A percentile compares a stretch with the other conserved stretches of the same genome.
These are phyloP conservation scores for Octodonta nipae DNA, from an alignment of 2,888 invertebrate species.

Conservation along the genomic window DNA sequence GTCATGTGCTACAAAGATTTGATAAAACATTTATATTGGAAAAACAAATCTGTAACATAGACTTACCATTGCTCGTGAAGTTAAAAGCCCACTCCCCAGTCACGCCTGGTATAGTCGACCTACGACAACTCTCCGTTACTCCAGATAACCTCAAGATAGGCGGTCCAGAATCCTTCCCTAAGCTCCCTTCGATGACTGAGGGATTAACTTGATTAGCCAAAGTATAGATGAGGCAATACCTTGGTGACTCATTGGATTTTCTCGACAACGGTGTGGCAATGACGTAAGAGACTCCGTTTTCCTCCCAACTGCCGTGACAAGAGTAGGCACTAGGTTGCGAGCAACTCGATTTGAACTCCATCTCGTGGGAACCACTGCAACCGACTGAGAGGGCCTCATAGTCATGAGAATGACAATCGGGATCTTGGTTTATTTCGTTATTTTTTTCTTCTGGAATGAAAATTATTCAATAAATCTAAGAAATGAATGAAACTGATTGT, in stretches of 20 bases:
- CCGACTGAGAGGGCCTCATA: slow-evolving; percentile 47
- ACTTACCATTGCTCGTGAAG: slow-evolving; percentile 52
- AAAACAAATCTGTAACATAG: no score
- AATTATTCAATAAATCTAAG: slow-evolving; percentile 4
- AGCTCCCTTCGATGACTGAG: slow-evolving; percentile 20
- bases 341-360: slow-evolving; percentile 49
- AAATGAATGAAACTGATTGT: slow-evolving; percentile 2
- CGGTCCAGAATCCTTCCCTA: slow-evolving; percentile 23
- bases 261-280: slow-evolving; percentile 49
- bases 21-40: no score
- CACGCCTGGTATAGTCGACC: slow-evolving; percentile 40
- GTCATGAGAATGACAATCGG: slow-evolving; percentile 40
- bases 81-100: slow-evolving; percentile 50
- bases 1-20: no score
- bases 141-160: slow-evolving; percentile 38
- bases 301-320: slow-evolving; percentile 62
- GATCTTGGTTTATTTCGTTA: slow-evolving; percentile 14
- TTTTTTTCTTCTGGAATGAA: slow-evolving; percentile 18
- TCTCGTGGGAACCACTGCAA: slow-evolving; percentile 44
- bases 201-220: slow-evolving; percentile 24
- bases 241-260: slow-evolving; percentile 39
- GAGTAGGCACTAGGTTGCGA: slow-evolving; percentile 46
- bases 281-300: slow-evolving; percentile 48
- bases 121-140: slow-evolving; percentile 45
- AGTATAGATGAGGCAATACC: slow-evolving; percentile 53